Percentiles rank a stretch among this genome's conserved stretches.
Conservation (phyloP, 2,113 vertebrate genomes). For the Apodemus speciosus region DNA sequence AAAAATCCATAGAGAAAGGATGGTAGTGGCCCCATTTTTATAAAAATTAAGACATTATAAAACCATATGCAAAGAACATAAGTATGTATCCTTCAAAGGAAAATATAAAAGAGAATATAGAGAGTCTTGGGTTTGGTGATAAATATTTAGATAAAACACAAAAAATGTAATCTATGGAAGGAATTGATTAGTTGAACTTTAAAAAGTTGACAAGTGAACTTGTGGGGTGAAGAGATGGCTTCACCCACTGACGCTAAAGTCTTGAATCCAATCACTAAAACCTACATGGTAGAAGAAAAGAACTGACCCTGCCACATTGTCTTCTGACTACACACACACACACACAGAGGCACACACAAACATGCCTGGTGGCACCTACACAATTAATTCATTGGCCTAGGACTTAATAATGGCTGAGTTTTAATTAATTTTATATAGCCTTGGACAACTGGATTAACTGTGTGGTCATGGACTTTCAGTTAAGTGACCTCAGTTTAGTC, state of each 20-base stretch:
- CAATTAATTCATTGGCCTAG: neutral
- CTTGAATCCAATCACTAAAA: neutral
- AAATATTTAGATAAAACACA: neutral
- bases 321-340: neutral
- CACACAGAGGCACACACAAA: neutral
- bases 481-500: neutral
- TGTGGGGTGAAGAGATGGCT: neutral
- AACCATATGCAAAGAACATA: neutral
- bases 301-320: neutral
- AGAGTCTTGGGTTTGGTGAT: neutral
- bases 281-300: neutral
- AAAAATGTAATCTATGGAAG: slow-evolving; percentile 4
- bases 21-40: neutral
- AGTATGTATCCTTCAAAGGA: neutral
- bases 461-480: neutral
- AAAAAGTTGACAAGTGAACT: neutral
- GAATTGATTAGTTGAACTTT: neutral
- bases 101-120: neutral
- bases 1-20: neutral
- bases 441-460: neutral
- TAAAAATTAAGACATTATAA: neutral
- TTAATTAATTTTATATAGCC: neutral
- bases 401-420: neutral
- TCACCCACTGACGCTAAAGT: neutral
- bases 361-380: neutral